Percentiles rank a stretch among this genome's conserved stretches.
Conservation (phyloP, 2,888 invertebrate species). For the Lutraria lutraria region DNA sequence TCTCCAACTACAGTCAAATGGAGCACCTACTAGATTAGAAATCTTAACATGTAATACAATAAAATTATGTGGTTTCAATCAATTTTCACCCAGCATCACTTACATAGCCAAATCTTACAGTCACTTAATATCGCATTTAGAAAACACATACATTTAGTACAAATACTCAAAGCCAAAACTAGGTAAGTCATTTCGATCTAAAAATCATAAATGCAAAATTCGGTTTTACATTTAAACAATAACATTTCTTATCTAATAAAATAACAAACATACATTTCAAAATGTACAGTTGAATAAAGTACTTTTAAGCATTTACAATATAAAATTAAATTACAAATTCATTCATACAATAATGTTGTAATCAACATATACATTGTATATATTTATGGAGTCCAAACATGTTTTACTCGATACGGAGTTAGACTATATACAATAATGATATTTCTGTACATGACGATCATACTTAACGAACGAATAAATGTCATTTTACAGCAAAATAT, state of each 20-base stretch:
- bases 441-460: neutral
- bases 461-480: neutral
- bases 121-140: neutral
- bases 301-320: neutral
- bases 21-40: neutral
- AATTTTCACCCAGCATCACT: neutral
- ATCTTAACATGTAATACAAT: neutral
- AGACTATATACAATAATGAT: conserved; percentile 5
- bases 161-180: neutral
- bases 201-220: neutral
- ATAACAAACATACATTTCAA: neutral
- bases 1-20: neutral
- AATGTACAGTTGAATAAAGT: neutral
- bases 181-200: neutral
- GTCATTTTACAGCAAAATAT: neutral
- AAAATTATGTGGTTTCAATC: neutral
- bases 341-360: neutral
- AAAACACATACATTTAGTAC: neutral
- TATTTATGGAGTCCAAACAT: neutral
- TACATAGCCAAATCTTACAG: neutral
- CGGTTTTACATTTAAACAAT: neutral
- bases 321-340: conserved; percentile 5
- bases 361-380: neutral
- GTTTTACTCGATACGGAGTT: neutral
- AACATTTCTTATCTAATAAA: neutral